Evolutionary conservation across 1,140 invertebrate species (phyloP).

Genomic region (Leucophenga varia): DNA sequence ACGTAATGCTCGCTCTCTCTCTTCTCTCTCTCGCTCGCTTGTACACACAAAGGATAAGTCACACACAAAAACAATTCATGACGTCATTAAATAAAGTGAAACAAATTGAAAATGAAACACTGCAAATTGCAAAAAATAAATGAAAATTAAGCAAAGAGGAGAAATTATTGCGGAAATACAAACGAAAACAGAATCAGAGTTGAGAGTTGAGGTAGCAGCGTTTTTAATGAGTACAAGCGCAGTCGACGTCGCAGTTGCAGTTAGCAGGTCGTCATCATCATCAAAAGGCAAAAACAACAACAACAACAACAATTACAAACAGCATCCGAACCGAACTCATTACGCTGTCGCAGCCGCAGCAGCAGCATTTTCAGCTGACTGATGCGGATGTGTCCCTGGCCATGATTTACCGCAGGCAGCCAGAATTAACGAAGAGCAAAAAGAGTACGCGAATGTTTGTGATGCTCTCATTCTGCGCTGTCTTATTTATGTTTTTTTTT

Average conservation of each 20-base stretch:
- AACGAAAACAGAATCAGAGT: constrained; percentile 18
- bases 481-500: too few species aligned
- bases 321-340: too few species aligned
- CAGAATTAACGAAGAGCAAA: too few species aligned
- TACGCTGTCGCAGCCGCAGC: too few species aligned
- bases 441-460: too few species aligned
- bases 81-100: constrained; percentile 48
- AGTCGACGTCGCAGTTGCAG: constrained; percentile 10
- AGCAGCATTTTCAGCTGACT: too few species aligned
- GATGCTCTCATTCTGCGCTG: constrained; percentile 1
- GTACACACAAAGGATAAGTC: too few species aligned
- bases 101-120: constrained; percentile 50
- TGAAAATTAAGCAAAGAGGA: constrained; percentile 41
- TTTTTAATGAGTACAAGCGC: constrained; percentile 13
- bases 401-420: constrained; percentile 47
- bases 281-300: constrained; percentile 2
- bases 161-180: constrained; percentile 44
- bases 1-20: too few species aligned
- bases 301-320: too few species aligned
- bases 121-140: constrained; percentile 5
- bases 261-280: too few species aligned
- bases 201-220: too few species aligned
- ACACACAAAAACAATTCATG: constrained; percentile 17
- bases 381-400: constrained; percentile 40
- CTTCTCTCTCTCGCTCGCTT: too few species aligned